Evolutionary conservation across 1,140 invertebrate genomes (phyloP), one percentile per base, ranked within the genome.

Genomic region (Neodiprion pinetum): DNA sequence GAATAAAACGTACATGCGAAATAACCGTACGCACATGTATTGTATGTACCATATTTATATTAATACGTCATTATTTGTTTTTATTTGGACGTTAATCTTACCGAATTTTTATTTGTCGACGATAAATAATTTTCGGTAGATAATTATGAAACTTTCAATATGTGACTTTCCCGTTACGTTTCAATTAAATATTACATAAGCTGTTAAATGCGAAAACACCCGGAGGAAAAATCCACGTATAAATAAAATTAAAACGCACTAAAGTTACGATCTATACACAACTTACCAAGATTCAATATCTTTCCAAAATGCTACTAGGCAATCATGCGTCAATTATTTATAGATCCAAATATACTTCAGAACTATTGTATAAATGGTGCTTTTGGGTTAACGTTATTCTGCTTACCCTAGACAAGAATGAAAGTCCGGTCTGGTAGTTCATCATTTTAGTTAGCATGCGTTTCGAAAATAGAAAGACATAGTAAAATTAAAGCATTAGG

Each of bases 341-440:
- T 4, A 40, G 28, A 40, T 40, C 5, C 1, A 40, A 40, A 40
- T 3, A 5, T 40, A 40, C 28, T 40, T 40, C 28, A 40, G 28
- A 40, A 40, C 28, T 40, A 40, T 40, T 40, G 28, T 14, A 14
- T 14, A 65, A 65, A 65, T 14, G 12, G 61, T 65, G 12, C 4
- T 65, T 65, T 14, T 65, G 1, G 17, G 5, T 17, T 70, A n/a
- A 40, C 8, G 14, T 70, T 14, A 17, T 71, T 47, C 17, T 12
- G 73, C 87, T 88, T 87, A 88, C 87, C 87, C 86, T 87, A 84
- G 84, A 88, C 77, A 88, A 86, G 79, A 88, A 87, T 70, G 86
- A 79, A 84, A 85, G 80, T 81, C 86, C 85, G 84, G 80, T 81
- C 87, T 88, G 87, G 84, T 82, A 88, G 84, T 85, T 85, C 84